These are phyloP conservation scores for Ceratina calcarata DNA, from an alignment of 1,140 invertebrate species.

Conservation along the genomic window DNA sequence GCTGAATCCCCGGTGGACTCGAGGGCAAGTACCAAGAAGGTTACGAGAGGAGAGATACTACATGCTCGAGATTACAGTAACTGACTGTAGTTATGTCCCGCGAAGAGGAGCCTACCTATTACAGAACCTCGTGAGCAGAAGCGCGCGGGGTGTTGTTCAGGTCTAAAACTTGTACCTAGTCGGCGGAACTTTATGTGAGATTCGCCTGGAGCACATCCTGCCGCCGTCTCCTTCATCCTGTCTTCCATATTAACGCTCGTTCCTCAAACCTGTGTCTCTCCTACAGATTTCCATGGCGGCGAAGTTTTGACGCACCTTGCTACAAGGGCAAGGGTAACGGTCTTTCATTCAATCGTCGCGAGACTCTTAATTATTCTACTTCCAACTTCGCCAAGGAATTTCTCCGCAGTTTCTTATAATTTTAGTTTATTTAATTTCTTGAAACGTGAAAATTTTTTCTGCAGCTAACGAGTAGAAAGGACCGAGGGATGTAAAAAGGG, in stretches of 20 bases:
- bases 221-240: constrained; percentile 62
- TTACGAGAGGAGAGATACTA: constrained; percentile 17
- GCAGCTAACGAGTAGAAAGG: neutral
- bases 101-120: constrained; percentile 60
- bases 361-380: constrained; percentile 4
- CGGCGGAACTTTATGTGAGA: constrained; percentile 59
- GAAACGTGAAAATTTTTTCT: neutral
- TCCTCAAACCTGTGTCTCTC: constrained; percentile 39
- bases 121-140: constrained; percentile 43
- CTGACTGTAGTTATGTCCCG: constrained; percentile 52
- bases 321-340: neutral
- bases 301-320: too few species aligned
- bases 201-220: constrained; percentile 66
- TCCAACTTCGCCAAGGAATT: too few species aligned
- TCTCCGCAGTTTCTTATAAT: too few species aligned
- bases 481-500: neutral
- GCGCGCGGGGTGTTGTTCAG: constrained; percentile 29
- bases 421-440: too few species aligned
- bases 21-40: neutral
- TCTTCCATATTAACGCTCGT: constrained; percentile 66
- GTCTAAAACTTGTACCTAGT: constrained; percentile 64
- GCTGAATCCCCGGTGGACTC: neutral
- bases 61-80: constrained; percentile 8
- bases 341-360: constrained; percentile 13
- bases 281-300: constrained; percentile 13